phyloP scores from a whole-genome alignment of 2,797 vertebrate species.

The Tragopan temminckii region DNA sequence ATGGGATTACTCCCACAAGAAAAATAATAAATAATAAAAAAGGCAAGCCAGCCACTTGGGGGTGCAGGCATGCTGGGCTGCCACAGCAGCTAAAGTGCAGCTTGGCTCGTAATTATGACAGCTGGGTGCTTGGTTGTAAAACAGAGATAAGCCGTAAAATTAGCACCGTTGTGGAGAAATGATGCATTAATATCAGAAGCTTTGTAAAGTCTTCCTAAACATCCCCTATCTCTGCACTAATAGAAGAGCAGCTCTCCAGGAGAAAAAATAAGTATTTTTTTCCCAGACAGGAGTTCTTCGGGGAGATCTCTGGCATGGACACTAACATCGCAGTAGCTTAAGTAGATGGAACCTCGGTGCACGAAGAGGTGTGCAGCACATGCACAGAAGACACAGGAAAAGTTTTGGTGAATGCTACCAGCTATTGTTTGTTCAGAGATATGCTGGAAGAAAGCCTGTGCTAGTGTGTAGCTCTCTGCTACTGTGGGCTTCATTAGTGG shows the following conservation, averaged over 20 bases:
- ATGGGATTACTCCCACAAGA: not conserved
- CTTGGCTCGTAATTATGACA: constrained; percentile 50
- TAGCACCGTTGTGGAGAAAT: not conserved
- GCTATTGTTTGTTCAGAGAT: not conserved
- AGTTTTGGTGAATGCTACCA: not conserved
- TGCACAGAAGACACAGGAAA: not conserved
- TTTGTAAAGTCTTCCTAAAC: constrained; percentile 21
- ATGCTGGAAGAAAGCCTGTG: not conserved
- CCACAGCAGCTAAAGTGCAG: constrained; percentile 34
- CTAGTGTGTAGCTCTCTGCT: fast-evolving
- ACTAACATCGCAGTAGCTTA: not conserved
- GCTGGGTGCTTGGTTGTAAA: constrained; percentile 50
- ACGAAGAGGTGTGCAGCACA: not conserved
- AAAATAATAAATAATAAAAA: not conserved
- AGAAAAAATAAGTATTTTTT: not conserved
- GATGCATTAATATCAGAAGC: constrained; percentile 4
- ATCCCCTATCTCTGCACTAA: not conserved
- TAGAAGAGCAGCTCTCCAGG: not conserved
- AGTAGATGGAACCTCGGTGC: not conserved
- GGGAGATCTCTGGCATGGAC: not conserved
- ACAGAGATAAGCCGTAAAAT: constrained; percentile 49
- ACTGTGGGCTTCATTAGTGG: not conserved
- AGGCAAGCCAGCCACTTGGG: constrained; percentile 61
- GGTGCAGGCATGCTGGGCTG: constrained; percentile 62
- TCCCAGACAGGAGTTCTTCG: not conserved